These are phyloP conservation scores for Plodia interpunctella DNA, from an alignment of 1,140 invertebrate genomes.

Conservation along the genomic window DNA sequence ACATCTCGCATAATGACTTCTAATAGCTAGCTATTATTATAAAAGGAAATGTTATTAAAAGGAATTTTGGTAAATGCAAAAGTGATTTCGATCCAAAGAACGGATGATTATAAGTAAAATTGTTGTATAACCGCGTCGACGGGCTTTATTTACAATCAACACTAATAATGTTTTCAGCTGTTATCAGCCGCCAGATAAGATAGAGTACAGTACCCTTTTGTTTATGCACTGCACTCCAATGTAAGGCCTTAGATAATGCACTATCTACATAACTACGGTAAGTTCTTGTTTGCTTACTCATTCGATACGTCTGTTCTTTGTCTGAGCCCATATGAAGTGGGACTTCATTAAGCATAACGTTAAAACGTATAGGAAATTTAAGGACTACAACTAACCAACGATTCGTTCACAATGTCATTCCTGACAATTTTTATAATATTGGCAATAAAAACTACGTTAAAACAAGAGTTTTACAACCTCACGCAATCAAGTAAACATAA, in stretches of 20 bases:
- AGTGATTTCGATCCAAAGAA: not conserved
- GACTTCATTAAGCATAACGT: too few species aligned
- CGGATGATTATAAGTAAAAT: not conserved
- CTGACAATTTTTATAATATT: not conserved
- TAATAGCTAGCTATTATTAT: too few species aligned
- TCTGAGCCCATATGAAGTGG: slow-evolving; percentile 13
- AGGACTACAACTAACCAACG: too few species aligned
- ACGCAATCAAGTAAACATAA: not conserved
- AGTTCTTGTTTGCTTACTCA: slow-evolving; percentile 43
- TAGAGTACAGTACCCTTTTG: slow-evolving; percentile 53
- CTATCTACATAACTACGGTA: slow-evolving; percentile 45
- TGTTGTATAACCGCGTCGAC: not conserved
- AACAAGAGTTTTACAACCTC: not conserved
- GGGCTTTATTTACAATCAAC: slow-evolving; percentile 35
- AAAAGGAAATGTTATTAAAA: too few species aligned
- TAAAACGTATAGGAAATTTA: too few species aligned
- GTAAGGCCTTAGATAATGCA: slow-evolving; percentile 54
- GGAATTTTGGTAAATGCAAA: not conserved
- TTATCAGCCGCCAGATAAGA: slow-evolving; percentile 57
- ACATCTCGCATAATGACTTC: too few species aligned
- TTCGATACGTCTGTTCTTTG: slow-evolving; percentile 28
- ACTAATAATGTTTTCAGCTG: slow-evolving; percentile 43
- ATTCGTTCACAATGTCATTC: not conserved
- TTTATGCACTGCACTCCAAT: slow-evolving; percentile 51
- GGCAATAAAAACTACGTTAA: not conserved